Percentiles rank a stretch among this genome's conserved stretches.
These are phyloP conservation scores for Xylota sylvarum DNA, from an alignment of 2,888 invertebrate species.

Conservation along the genomic window DNA sequence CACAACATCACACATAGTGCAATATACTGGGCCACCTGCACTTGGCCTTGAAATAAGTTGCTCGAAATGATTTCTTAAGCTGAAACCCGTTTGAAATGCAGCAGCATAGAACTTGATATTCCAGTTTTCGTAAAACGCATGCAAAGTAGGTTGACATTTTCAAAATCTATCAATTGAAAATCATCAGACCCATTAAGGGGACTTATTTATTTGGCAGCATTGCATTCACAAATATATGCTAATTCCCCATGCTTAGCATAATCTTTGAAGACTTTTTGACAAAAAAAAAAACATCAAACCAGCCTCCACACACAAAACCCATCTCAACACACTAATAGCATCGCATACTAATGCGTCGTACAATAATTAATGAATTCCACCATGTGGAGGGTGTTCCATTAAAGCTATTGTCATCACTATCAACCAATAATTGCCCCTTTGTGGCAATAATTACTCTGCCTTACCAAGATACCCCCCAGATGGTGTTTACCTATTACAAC, in stretches of 20 bases:
- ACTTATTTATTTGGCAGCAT: not conserved
- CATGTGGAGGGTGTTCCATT: slow-evolving; percentile 8
- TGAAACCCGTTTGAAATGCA: not conserved
- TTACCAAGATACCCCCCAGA: not conserved
- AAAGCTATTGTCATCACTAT: slow-evolving; percentile 10
- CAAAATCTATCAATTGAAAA: not conserved
- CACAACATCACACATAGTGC: not conserved
- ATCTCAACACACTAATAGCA: slow-evolving; percentile 12
- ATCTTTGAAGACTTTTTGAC: not conserved
- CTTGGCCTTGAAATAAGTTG: slow-evolving; percentile 24
- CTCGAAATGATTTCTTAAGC: slow-evolving; percentile 7
- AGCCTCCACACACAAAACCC: not conserved
- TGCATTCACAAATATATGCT: not conserved
- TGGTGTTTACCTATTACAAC: slow-evolving; percentile 42
- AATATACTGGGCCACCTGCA: slow-evolving; percentile 9
- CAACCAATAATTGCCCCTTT: slow-evolving; percentile 33
- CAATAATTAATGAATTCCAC: not conserved
- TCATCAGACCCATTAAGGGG: not conserved
- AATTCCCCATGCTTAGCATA: not conserved
- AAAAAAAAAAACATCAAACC: not conserved
- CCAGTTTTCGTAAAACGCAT: not conserved
- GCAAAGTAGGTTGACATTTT: not conserved
- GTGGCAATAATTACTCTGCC: slow-evolving; percentile 43
- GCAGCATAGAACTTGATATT: not conserved
- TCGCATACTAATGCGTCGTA: not conserved